phyloP scores from a whole-genome alignment of 2,888 invertebrate species.

The Eilema caniola region DNA sequence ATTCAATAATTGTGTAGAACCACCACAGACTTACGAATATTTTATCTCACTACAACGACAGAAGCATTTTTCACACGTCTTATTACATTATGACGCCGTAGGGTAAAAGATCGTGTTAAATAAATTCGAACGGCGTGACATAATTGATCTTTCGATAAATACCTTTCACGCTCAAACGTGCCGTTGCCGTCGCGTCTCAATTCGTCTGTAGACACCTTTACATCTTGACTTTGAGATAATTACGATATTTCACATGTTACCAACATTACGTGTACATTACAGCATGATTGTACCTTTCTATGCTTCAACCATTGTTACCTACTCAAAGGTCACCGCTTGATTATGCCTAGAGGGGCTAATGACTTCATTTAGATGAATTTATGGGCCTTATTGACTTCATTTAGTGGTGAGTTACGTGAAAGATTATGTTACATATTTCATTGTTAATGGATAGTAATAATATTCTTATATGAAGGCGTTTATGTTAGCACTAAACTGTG shows the following conservation, averaged over 20 bases:
- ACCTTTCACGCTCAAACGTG: conserved; percentile 9
- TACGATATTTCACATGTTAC: conserved; percentile 52
- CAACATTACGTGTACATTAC: conserved; percentile 55
- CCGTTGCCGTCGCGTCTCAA: background rate
- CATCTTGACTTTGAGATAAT: conserved; percentile 58
- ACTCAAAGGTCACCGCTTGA: conserved; percentile 50
- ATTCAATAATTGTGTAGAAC: too few relatives aligned
- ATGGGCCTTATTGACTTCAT: conserved; percentile 33
- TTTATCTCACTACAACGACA: conserved; percentile 2
- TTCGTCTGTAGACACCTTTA: conserved; percentile 37
- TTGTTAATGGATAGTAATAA: conserved; percentile 21
- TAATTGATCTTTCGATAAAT: conserved; percentile 8
- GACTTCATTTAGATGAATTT: conserved; percentile 48
- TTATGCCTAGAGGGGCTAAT: conserved; percentile 40
- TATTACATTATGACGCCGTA: background rate
- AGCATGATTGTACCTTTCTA: conserved; percentile 52
- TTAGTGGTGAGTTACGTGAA: conserved; percentile 16
- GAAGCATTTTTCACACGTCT: conserved; percentile 1
- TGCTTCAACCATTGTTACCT: conserved; percentile 24
- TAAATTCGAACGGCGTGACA: conserved; percentile 7
- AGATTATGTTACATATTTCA: conserved; percentile 16
- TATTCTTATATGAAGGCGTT: conserved; percentile 15
- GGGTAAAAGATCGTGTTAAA: background rate
- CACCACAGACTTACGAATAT: background rate
- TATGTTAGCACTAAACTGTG: conserved; percentile 16